Evolutionary conservation across 2,797 vertebrate species (phyloP), one percentile per base, ranked within the genome.

Genomic region (Alosa sapidissima): DNA sequence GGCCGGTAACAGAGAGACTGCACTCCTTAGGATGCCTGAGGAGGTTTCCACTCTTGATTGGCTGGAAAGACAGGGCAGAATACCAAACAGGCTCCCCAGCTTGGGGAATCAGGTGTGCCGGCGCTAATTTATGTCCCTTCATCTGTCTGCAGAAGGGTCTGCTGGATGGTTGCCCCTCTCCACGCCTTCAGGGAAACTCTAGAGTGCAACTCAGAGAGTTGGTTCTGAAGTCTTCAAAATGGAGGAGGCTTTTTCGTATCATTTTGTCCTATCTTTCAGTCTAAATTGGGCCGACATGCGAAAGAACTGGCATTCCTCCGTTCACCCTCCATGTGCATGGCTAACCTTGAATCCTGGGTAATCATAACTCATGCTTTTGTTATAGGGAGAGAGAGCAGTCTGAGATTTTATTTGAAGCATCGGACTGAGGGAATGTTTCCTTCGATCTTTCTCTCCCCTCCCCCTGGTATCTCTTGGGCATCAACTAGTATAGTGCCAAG

Each of bases 391-490:
- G 14, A 75, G 14, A 36, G 68, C 68, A 75, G 33, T 13, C 36
- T 19, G 41, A 78, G 13, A 3, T 41, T 75, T 75, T 19, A 41
- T 45, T 75, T 41, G 41, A 41, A 75, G 68, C 36, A 6, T 0
- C 5, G 68, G 14, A 75, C 68, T 16, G 14, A 75, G 36, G 14
- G 68, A 41, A 19, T 75, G 33, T 45, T 75, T 19, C 68, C 4
- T 5, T 45, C 36, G 14, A 9, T 1, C 65, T 75, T 36, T 41
- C 11, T 75, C 36, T 75, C 36, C 45, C 13, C 13, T 7, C 33
- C 68, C 72, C 16, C 72, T 78, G 72, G 72, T 36, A 47, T 47
- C 68, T 75, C 72, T 45, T 16, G 72, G 72, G 72, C 72, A 78
- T 78, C 16, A 4, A 47, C 68, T 0, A 16, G 41, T 19, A 28